Conservation (phyloP, 2,888 invertebrate species). For the Rhorus exstirpatorius region DNA sequence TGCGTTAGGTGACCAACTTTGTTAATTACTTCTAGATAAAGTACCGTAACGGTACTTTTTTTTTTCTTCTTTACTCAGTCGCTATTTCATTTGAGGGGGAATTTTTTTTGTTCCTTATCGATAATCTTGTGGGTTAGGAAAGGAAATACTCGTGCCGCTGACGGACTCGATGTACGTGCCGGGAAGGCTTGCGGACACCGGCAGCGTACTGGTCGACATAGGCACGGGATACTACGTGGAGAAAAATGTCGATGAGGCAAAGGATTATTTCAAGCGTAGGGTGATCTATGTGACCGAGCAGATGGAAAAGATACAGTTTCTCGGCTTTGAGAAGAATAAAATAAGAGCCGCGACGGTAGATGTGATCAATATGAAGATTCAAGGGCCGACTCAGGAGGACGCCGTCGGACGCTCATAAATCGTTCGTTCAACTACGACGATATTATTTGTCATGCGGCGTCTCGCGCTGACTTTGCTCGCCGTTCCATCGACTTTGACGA, state of each 20-base stretch:
- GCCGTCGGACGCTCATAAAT: constrained; percentile 63
- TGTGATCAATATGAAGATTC: constrained; percentile 92
- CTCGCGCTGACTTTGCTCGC: too few species aligned
- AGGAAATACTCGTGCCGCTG: constrained; percentile 96
- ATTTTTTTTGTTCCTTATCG: too few species aligned
- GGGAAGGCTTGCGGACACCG: constrained; percentile 93
- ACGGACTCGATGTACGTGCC: constrained; percentile 99
- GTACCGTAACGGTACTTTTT: too few species aligned
- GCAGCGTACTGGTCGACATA: constrained; percentile 96
- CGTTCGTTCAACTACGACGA: too few species aligned
- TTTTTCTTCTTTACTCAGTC: too few species aligned
- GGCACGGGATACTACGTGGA: constrained; percentile 99
- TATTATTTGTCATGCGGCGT: too few species aligned
- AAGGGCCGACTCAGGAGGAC: constrained; percentile 86
- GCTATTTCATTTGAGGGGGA: too few species aligned
- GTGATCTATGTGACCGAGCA: constrained; percentile 96
- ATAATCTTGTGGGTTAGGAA: too few species aligned
- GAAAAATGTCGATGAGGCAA: constrained; percentile 94
- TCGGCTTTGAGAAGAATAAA: constrained; percentile 94
- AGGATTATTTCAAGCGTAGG: constrained; percentile 97
- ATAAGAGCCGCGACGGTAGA: constrained; percentile 92
- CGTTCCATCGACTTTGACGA: not conserved
- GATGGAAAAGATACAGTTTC: constrained; percentile 96
- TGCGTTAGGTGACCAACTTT: too few species aligned
- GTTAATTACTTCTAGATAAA: too few species aligned